Conservation (phyloP, 2,888 invertebrate species). For the Ophioninae sp. region DNA sequence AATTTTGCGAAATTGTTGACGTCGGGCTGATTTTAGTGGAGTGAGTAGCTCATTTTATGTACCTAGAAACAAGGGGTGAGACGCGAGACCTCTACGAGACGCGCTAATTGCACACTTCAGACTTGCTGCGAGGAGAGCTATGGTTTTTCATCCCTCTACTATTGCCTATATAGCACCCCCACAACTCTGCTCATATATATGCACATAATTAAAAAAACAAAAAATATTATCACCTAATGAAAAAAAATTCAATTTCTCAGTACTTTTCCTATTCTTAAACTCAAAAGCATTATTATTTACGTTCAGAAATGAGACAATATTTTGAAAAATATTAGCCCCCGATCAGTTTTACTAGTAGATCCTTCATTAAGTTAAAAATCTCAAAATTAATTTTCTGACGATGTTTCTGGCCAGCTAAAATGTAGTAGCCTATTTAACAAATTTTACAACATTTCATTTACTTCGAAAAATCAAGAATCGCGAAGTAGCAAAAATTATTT, state of each 20-base stretch:
- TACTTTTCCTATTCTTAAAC: too few species aligned
- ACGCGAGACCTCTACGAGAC: conserved; percentile 71
- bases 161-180: conserved; percentile 1
- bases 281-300: too few species aligned
- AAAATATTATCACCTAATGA: not conserved
- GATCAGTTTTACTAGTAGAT: too few species aligned
- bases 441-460: too few species aligned
- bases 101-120: conserved; percentile 75
- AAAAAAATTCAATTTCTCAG: not conserved
- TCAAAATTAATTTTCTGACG: too few species aligned
- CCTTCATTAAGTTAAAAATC: too few species aligned
- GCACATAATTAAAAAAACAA: not conserved
- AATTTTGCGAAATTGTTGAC: not conserved
- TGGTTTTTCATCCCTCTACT: conserved; percentile 57
- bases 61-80: conserved; percentile 24
- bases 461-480: too few species aligned
- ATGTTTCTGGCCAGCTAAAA: too few species aligned
- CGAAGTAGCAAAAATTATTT: too few species aligned
- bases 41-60: conserved; percentile 56
- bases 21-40: conserved; percentile 1
- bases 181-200: not conserved
- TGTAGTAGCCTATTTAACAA: too few species aligned
- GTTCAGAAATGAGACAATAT: too few species aligned
- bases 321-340: too few species aligned
- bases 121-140: conserved; percentile 66